Base-by-base conservation (phyloP, 2,888 invertebrate species). In the Bembecia ichneumoniformis region DNA sequence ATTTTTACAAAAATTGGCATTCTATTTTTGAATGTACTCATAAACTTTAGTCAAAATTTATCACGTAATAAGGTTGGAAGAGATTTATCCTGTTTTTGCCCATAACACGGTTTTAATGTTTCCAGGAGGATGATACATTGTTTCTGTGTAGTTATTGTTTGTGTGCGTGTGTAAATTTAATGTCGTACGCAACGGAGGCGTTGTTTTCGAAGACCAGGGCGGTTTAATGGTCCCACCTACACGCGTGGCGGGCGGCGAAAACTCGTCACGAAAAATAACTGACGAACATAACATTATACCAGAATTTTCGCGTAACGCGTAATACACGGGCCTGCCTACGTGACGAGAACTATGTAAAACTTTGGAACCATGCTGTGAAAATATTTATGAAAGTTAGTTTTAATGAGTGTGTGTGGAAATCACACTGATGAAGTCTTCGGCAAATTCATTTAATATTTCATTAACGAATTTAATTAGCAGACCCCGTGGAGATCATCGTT, bases 151-250 rank as follows among this genome's bases (percentile, higher is more conserved):
- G 48, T 43, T 54, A 51, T 48, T 50, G 51, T 55, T 60, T 51
- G 51, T 48, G 43, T 51, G 53, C 52, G 52, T 28, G 28, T 28
- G 28, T 28, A 9, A 28, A 9, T 28, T 28, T 53, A 54, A 55
- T 55, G 55, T 60, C 55, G 51, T 50, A 28, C 28, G 28, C 9
- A 54, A 54, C 51, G 35, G 52, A 52, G 52, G 52, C 56, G 54
- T 54, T 57, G 58, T 59, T 59, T 59, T 55, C 54, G 52, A 51
- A 43, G 55, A 54, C 49, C 47, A 52, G 52, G 52, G 52, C 52
- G 48, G 52, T 56, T 55, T 57, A 52, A 58, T 53, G 47, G 55
- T 51, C 58, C 44, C 55, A 49, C 58, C 58, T 56, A 58, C 56
- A 35, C 47, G 17, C 46, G 49, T 49, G 20, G 47, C 43, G 45